Evolutionary conservation across 2,797 vertebrate species (phyloP), one percentile per base, ranked within the genome.

Genomic region (Lepus townsendii): DNA sequence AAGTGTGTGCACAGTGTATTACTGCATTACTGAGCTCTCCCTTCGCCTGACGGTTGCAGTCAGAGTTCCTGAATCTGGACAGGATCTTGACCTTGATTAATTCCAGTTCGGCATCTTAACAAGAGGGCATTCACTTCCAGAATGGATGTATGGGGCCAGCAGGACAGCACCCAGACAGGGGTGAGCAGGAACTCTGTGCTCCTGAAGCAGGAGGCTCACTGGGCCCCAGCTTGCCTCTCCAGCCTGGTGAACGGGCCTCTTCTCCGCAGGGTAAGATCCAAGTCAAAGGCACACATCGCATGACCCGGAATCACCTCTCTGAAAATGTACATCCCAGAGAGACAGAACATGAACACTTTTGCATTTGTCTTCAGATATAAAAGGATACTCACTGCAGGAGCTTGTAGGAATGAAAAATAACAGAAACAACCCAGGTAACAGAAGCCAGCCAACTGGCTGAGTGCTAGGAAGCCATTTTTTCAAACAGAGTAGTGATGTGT

Each of bases 231-330:
- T 94, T 30, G 71, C 60, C 24, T 52, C 26, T 54, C 27, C 17
- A 52, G 26, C 60, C 38, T 4, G 3, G 11, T 76, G 30, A 92
- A n/a, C 0, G 27, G 35, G 57, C 12, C 75, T 1, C 14, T 63
- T 76, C 94, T 75, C 72, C n/a, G 47, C n/a, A 89, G 26, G 89
- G 30, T 75, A 95, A 75, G 7, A 72, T 19, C 76, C 62, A 93
- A 65, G 50, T 79, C 88, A 93, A 57, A 91, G 27, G n/a, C 7
- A 32, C 27, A 12, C 24, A 86, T 76, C 57, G 35, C 4, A 11
- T 69, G 16, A 54, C 75, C 47, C 38, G 80, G 73, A 83, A 54
- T 14, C 93, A 38, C 32, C 79, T 14, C 88, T 90, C 30, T 32
- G 86, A 47, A 38, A 82, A 90, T 66, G 80, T 82, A 19, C 54